Evolutionary conservation across 1,140 invertebrate species (phyloP), one percentile per base, ranked within the genome.

Genomic region (Ylistrum balloti): DNA sequence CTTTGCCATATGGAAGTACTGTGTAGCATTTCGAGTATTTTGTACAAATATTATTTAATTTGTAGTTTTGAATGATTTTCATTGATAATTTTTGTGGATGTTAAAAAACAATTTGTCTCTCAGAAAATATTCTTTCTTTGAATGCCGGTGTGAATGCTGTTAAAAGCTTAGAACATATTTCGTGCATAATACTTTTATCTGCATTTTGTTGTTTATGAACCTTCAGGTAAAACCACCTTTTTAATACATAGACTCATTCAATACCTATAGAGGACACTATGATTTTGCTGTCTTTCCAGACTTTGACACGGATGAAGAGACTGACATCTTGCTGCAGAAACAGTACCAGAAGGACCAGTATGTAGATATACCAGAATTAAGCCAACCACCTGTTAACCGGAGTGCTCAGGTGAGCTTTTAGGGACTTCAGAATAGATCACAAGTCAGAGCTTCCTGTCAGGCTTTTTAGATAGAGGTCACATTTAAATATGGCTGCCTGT

Each of bases 291-390:
- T 87, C 87, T 88, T 87, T 91, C 13, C 85, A 95, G 96, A 96
- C 91, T 96, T 94, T 92, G 96, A 96, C 88, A 96, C 95, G 86
- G 96, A 96, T 94, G 96, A 96, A 92, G 96, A 96, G 91, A 96
- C 96, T 41, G 96, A 96, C 86, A 93, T 95, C 48, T 90, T 96
- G 45, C 93, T 96, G 56, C 94, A 96, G 92, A 96, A 96, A 90
- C 95, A 95, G 90, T 96, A 96, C 89, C 94, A 95, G 88, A 93
- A 93, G 85, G 94, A 96, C 88, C 95, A 95, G 86, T 91, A 95
- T 92, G 95, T 96, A 9, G 95, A 96, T 87, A 96, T 96, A 45
- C 95, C 95, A 48, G 95, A 96, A 90, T 91, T 96, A 11, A 94
- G 90, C 85, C 93, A 95, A 88, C 93, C 94, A 32, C 94, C 94